Conservation (phyloP, 2,888 invertebrate species). For the Halictus quadricinctus region DNA sequence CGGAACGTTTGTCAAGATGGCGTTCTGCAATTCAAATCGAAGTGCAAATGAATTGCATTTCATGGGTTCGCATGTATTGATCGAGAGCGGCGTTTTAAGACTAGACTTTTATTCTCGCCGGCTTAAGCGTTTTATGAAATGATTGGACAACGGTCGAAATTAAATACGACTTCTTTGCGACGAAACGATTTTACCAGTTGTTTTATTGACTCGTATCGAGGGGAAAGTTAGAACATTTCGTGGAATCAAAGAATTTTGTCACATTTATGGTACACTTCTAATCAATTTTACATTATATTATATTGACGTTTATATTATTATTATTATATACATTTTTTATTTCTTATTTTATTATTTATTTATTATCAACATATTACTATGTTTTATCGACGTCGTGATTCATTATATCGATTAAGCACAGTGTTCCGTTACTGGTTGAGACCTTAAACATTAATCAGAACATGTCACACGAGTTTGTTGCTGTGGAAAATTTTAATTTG, state of each 20-base stretch:
- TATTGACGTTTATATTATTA: too few relatives aligned
- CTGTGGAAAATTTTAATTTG: not conserved
- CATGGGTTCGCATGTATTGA: not conserved
- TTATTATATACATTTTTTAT: too few relatives aligned
- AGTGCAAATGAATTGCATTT: not conserved
- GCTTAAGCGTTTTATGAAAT: not conserved
- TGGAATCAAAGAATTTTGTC: not conserved
- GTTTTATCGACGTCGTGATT: not conserved
- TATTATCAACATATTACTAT: too few relatives aligned
- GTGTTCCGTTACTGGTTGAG: not conserved
- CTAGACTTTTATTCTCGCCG: too few relatives aligned
- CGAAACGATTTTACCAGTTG: not conserved
- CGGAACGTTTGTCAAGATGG: not conserved
- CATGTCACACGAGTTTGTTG: not conserved
- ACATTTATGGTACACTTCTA: not conserved
- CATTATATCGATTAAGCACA: not conserved
- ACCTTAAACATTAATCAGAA: not conserved
- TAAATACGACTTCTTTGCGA: not conserved
- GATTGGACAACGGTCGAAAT: not conserved
- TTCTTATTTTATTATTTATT: too few relatives aligned
- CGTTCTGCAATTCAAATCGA: slow-evolving; percentile 26
- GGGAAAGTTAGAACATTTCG: not conserved
- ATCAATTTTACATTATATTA: not conserved
- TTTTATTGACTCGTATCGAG: not conserved
- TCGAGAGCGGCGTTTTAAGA: not conserved